A percentile compares a stretch with the other conserved stretches of the same genome.
phyloP scores from a whole-genome alignment of 1,140 invertebrate genomes.

The Drosophila ercepeae region DNA sequence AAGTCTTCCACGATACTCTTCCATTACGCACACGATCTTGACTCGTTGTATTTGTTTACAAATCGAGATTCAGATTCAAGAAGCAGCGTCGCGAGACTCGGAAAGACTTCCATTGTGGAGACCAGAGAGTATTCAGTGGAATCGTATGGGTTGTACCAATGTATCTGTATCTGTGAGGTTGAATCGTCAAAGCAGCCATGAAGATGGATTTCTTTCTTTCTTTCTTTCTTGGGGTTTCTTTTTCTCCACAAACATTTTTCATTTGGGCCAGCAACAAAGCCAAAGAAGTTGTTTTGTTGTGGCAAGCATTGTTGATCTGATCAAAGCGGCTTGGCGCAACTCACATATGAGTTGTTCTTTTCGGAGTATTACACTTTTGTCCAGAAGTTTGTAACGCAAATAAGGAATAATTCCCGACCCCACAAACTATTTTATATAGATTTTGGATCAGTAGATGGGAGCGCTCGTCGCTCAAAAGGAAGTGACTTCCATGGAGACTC shows the following conservation, averaged over 20 bases:
- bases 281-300: constrained; percentile 81
- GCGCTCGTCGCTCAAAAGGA: too few relatives aligned
- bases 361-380: constrained; percentile 1
- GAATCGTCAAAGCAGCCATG: constrained; percentile 56
- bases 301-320: constrained; percentile 81
- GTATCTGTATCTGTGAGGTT: constrained; percentile 1
- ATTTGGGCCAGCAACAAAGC: constrained; percentile 61
- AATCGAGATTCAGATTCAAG: constrained; percentile 80
- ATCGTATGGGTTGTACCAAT: not conserved
- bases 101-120: constrained; percentile 33
- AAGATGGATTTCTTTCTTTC: constrained; percentile 78
- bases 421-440: too few relatives aligned
- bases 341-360: constrained; percentile 71
- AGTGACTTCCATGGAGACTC: too few relatives aligned
- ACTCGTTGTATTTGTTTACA: constrained; percentile 75
- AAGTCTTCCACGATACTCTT: constrained; percentile 18
- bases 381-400: not conserved
- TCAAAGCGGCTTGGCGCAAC: constrained; percentile 78
- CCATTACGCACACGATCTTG: constrained; percentile 51
- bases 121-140: constrained; percentile 7
- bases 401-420: too few relatives aligned
- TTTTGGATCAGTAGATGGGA: too few relatives aligned
- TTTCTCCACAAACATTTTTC: constrained; percentile 39
- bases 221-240: constrained; percentile 49
- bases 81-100: constrained; percentile 55